Evolutionary conservation across 2,113 vertebrate genomes (phyloP), one percentile per base, ranked within the genome.

Genomic region (Odontophorus gujanensis): DNA sequence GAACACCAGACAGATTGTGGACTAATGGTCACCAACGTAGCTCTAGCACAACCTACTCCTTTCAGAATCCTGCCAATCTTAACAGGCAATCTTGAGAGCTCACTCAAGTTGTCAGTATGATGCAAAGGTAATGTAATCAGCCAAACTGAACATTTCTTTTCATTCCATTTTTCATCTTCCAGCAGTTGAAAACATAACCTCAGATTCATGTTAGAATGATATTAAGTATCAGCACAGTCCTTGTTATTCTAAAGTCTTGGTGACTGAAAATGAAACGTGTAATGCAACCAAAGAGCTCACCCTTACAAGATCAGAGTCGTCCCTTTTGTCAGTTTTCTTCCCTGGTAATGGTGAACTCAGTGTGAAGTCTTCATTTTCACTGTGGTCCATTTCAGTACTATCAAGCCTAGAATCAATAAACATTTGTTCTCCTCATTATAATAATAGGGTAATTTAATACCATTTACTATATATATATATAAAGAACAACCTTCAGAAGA

Each of bases 321-420:
- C 98, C 90, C 98, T 98, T 96, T 98, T 98, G 96, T 98, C 98
- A 93, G 96, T 97, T 95, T 98, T 98, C 79, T 98, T 98, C 40
- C 97, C 98, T 55, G 98, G 97, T 91, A 98, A 96, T n/a, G 98
- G 98, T 8, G 98, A 98, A 91, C 96, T 12, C 94, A 99, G 96
- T 50, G 98, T 98, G 86, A 99, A 98, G 95, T 99, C 99, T 96
- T 99, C 99, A 90, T 99, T 99, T 97, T 99, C 99, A 97, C 99
- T 99, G 87, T 99, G 99, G 97, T 99, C 99, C 97, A 99, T 97
- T 96, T 99, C 99, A 94, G 98, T 97, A 96, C 98, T 99, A 96
- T 99, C 99, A 59, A 98, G 98, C 83, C 99, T 99, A 97, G 72
- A 80, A 97, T 89, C 7, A 85, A 97, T 0, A 98, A 58, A 91